Evolutionary conservation across 2,888 invertebrate genomes (phyloP).

Genomic region (Pachliopta kotzebuea): DNA sequence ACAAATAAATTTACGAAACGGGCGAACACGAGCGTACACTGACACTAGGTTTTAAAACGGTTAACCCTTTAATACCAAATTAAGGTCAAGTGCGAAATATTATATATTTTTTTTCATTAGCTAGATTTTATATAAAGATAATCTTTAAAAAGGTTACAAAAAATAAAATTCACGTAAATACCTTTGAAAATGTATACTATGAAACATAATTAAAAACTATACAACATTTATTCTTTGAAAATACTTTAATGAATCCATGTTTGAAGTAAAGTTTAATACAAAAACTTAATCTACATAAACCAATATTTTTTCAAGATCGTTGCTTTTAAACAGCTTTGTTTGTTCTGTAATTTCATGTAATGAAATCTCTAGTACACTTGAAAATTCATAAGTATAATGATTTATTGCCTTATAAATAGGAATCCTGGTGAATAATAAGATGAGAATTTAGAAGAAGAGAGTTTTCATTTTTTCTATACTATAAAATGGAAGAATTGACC

Average conservation of each 20-base stretch:
- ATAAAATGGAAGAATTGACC: no score
- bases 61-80: not conserved
- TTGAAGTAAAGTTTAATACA: not conserved
- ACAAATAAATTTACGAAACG: conserved; percentile 38
- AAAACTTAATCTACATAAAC: not conserved
- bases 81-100: not conserved
- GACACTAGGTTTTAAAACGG: conserved; percentile 7
- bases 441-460: no score
- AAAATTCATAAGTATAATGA: no score
- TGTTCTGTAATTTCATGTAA: no score
- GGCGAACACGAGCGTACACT: conserved; percentile 23
- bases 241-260: not conserved
- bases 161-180: no score
- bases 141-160: no score
- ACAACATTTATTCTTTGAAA: not conserved
- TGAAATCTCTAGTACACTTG: no score
- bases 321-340: no score
- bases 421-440: no score
- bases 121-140: no score
- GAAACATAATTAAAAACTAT: not conserved
- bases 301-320: not conserved
- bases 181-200: not conserved
- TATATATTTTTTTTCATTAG: not conserved
- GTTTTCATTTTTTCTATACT: no score
- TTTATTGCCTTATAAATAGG: no score